A percentile compares a stretch with the other conserved stretches of the same genome.
Conservation (phyloP, 1,140 invertebrate genomes). For the Drosophila persimilis region DNA sequence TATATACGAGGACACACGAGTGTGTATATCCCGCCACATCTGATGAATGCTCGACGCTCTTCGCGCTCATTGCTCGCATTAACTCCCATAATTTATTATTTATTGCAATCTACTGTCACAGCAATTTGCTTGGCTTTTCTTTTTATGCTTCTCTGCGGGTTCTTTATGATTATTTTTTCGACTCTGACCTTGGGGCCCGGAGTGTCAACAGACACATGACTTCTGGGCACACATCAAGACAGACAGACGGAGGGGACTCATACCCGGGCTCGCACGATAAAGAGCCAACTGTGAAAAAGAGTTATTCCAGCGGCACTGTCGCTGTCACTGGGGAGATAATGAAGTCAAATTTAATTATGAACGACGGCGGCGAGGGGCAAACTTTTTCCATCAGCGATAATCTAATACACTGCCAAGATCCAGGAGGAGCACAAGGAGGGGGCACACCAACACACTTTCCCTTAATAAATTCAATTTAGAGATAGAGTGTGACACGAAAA, state of each 20-base stretch:
- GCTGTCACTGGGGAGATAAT: conserved; percentile 39
- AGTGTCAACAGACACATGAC: conserved; percentile 50
- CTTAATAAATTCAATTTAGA: too few relatives aligned
- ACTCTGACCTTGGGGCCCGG: conserved; percentile 60
- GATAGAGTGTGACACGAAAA: too few relatives aligned
- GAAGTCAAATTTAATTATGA: conserved; percentile 56
- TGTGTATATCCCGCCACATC: conserved; percentile 30
- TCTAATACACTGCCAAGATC: conserved; percentile 14
- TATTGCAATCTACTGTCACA: conserved; percentile 68
- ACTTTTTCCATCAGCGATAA: conserved; percentile 14
- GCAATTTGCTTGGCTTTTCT: conserved; percentile 61
- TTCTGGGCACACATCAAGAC: conserved; percentile 24
- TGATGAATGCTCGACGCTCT: conserved; percentile 43
- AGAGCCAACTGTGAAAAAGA: conserved; percentile 47
- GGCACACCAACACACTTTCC: not conserved
- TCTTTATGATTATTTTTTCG: conserved; percentile 47
- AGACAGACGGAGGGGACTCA: not conserved
- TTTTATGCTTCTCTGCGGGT: conserved; percentile 36
- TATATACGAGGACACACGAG: conserved; percentile 8
- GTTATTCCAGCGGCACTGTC: conserved; percentile 44
- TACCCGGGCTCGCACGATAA: conserved; percentile 4
- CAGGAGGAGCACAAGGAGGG: not conserved
- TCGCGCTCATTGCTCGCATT: conserved; percentile 58
- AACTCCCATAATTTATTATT: conserved; percentile 73
- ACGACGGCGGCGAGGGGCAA: not conserved